Percentiles rank a stretch among this genome's conserved stretches.
phyloP scores from a whole-genome alignment of 2,888 invertebrate species.

The Lomographa bimaculata region DNA sequence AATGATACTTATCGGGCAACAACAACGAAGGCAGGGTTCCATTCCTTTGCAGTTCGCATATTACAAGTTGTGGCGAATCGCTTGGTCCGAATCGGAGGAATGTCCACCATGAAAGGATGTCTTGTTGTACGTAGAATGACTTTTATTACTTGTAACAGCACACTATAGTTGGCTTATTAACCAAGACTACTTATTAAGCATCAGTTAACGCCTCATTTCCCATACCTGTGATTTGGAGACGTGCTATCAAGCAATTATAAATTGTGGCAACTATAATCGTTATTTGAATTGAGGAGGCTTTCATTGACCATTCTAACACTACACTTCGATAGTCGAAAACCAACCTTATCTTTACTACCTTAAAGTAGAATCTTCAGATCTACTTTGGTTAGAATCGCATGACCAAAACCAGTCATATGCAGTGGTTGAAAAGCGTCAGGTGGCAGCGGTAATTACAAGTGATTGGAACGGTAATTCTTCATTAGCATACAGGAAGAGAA shows the following conservation, averaged over 20 bases:
- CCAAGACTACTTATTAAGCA: too few species aligned
- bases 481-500: slow-evolving; percentile 33
- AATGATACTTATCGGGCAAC: too few species aligned
- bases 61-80: too few species aligned
- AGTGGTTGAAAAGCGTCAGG: slow-evolving; percentile 24
- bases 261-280: slow-evolving; percentile 19
- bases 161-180: too few species aligned
- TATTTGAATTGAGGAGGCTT: slow-evolving; percentile 26
- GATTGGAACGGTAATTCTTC: slow-evolving; percentile 17
- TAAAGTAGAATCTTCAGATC: slow-evolving; percentile 6
- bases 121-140: too few species aligned
- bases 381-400: slow-evolving; percentile 14
- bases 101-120: too few species aligned
- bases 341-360: neutral
- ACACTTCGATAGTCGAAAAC: slow-evolving; percentile 3
- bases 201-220: too few species aligned
- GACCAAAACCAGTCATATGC: slow-evolving; percentile 18
- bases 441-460: slow-evolving; percentile 13
- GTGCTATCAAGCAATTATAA: slow-evolving; percentile 21
- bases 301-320: slow-evolving; percentile 23
- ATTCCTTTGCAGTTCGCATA: too few species aligned
- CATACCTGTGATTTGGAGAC: too few species aligned
- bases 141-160: too few species aligned
- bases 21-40: too few species aligned
- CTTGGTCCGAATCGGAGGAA: too few species aligned